phyloP scores from a whole-genome alignment of 2,113 vertebrate species.

The Nesoenas mayeri region DNA sequence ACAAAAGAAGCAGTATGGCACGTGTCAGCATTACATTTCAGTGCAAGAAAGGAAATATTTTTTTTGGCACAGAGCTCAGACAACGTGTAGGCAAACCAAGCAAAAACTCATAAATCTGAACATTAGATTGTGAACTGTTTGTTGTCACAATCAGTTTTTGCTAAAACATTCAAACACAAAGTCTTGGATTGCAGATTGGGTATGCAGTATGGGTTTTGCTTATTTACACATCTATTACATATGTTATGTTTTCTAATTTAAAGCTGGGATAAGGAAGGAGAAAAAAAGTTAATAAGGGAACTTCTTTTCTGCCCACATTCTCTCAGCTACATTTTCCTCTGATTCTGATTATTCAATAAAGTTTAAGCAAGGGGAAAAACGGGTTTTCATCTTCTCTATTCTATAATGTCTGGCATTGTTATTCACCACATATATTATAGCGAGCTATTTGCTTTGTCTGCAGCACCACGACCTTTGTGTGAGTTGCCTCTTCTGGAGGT shows the following conservation, averaged over 20 bases:
- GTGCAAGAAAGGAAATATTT: slow-evolving; percentile 1
- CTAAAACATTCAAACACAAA: slow-evolving; percentile 29
- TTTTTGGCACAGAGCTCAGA: slow-evolving; percentile 2
- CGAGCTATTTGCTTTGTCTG: background rate
- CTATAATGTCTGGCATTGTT: background rate
- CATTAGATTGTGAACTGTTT: slow-evolving; percentile 43
- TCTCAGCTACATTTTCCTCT: background rate
- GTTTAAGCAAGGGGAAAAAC: background rate
- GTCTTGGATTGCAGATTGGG: background rate
- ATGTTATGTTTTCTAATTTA: background rate
- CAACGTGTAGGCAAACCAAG: slow-evolving; percentile 15
- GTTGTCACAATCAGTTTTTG: background rate
- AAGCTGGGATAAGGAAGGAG: background rate
- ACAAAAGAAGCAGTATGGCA: slow-evolving; percentile 13
- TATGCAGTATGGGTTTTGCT: background rate
- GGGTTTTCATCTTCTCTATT: background rate
- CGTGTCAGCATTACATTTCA: background rate
- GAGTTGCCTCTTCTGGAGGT: background rate
- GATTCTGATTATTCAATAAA: background rate
- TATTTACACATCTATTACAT: background rate
- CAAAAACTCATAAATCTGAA: slow-evolving; percentile 33
- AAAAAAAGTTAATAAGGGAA: background rate
- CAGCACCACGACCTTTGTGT: background rate
- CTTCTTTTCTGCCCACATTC: background rate
- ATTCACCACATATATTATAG: background rate